Conservation (phyloP, 2,888 invertebrate species). For the Parochlus steinenii region DNA sequence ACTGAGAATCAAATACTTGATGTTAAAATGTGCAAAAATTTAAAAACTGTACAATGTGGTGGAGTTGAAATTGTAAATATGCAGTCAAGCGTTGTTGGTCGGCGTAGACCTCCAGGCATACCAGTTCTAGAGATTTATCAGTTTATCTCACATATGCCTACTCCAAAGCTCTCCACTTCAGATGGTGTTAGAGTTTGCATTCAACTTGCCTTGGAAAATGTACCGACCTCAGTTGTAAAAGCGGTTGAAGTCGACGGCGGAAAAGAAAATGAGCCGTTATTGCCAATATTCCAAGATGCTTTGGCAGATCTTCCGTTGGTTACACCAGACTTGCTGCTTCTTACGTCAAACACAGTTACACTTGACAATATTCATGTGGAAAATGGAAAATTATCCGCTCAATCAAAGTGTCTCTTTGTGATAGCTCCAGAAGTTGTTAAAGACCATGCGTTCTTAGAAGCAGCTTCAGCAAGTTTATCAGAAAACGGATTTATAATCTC, state of each 20-base stretch:
- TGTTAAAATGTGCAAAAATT: conserved; percentile 21
- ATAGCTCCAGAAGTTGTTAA: conserved; percentile 19
- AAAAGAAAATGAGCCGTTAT: conserved; percentile 32
- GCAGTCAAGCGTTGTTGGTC: conserved; percentile 55
- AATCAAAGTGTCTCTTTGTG: conserved; percentile 24
- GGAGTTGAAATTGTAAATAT: conserved; percentile 64
- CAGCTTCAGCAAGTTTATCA: conserved; percentile 33
- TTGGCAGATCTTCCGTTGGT: conserved; percentile 52
- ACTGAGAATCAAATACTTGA: conserved; percentile 23
- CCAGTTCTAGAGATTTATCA: conserved; percentile 61
- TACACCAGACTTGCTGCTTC: conserved; percentile 44
- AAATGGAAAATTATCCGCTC: conserved; percentile 37
- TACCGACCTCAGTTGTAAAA: conserved; percentile 42
- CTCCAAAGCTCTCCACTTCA: conserved; percentile 19
- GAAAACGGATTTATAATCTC: conserved; percentile 44
- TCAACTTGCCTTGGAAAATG: conserved; percentile 59
- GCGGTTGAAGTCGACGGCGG: conserved; percentile 38
- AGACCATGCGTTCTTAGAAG: conserved; percentile 25
- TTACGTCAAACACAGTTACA: conserved; percentile 20
- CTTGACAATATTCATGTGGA: conserved; percentile 40
- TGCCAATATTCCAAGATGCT: conserved; percentile 38
- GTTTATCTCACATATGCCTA: conserved; percentile 45
- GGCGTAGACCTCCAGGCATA: conserved; percentile 45
- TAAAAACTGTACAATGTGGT: conserved; percentile 38
- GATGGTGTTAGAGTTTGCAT: conserved; percentile 42